Base-by-base conservation (phyloP, 2,113 vertebrate genomes). In the Recurvirostra avosetta region DNA sequence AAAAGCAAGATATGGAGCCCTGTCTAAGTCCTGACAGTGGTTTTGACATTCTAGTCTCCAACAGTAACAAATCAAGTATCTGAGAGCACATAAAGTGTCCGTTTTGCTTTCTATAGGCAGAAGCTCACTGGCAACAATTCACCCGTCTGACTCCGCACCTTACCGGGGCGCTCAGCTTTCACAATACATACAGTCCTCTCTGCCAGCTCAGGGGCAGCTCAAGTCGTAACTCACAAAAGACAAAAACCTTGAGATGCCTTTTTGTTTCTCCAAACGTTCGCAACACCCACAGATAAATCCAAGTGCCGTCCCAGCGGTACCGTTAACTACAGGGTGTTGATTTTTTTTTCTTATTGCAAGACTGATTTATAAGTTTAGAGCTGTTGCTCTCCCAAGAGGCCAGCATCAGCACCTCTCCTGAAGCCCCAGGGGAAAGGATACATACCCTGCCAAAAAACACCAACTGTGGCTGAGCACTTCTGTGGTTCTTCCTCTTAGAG, bases 231-330 rank as follows among this genome's bases (percentile, higher is more conserved):
- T 49, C 80, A 52, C 12, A 55, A 9, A 22, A 65, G n/a, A 56
- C 5, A 34, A 79, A 71, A 71, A 83, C 62, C 27, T 16, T 12
- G 8, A 88, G 52, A 45, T 16, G 47, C 29, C 26, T 58, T 47
- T 82, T 56, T 49, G 22, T 68, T 56, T 72, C 74, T 53, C 58
- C 55, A 72, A 55, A 59, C 19, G 29, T 14, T 3, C 56, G 12
- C 40, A 50, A 26, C 19, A 29, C 3, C 62, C 79, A 62, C 55
- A 88, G 47, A 77, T 22, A 79, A 93, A 92, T 19, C 38, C 63
- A 55, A 56, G 26, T 27, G 29, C 38, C 6, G 1, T 1, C 34
- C n/a, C 36, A 87, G 52, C 1, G 0, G 34, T 2, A 41, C 1
- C 15, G 0, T 17, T 50, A 73, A 25, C 79, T 80, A 71, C 45